phyloP scores from a whole-genome alignment of 2,888 invertebrate genomes.

The Thysanoteuthis rhombus region DNA sequence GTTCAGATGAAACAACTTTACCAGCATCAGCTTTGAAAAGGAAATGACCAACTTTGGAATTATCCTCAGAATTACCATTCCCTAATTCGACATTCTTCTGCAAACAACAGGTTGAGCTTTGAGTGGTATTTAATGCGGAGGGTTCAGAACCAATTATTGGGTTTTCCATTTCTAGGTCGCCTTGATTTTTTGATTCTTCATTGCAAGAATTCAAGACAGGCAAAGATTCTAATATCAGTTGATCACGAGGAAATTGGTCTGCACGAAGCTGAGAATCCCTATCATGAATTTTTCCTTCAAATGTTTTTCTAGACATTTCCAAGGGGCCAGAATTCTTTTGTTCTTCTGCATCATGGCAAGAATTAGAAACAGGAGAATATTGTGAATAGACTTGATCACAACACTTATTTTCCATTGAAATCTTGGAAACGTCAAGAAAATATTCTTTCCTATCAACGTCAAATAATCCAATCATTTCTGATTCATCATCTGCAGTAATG shows the following conservation, averaged over 20 bases:
- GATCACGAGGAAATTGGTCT: neutral
- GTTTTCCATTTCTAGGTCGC: neutral
- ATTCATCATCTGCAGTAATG: neutral
- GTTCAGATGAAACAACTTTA: neutral
- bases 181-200: neutral
- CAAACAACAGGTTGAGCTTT: neutral
- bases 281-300: neutral
- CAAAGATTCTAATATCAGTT: neutral
- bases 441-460: neutral
- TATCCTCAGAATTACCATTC: neutral
- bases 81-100: neutral
- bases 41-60: neutral
- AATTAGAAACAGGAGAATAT: neutral
- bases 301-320: neutral
- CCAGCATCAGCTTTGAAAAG: neutral
- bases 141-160: neutral
- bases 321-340: neutral
- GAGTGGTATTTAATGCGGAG: neutral
- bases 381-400: neutral
- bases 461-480: neutral
- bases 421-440: neutral
- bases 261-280: neutral
- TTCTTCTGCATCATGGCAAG: neutral
- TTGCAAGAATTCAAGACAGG: neutral
- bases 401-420: neutral